These are phyloP conservation scores for Colossoma macropomum DNA, from an alignment of 2,113 vertebrate genomes.

Conservation along the genomic window DNA sequence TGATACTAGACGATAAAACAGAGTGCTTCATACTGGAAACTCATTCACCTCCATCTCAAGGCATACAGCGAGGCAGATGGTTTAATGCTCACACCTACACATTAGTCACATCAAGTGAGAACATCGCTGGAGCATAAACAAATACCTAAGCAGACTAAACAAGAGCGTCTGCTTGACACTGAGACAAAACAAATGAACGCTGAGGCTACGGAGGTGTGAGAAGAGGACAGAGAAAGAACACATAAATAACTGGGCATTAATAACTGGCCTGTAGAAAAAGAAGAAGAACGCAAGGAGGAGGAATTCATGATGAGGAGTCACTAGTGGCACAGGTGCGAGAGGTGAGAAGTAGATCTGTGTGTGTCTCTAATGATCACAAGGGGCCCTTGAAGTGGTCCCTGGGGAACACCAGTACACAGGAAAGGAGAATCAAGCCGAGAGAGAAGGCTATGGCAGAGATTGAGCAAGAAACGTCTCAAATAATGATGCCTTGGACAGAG, in stretches of 20 bases:
- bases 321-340: slow-evolving; percentile 65
- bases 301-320: slow-evolving; percentile 58
- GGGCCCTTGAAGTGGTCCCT: slow-evolving; percentile 69
- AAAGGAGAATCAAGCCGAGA: slow-evolving; percentile 55
- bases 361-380: slow-evolving; percentile 67
- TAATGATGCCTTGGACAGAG: slow-evolving; percentile 28
- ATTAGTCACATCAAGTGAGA: slow-evolving; percentile 38
- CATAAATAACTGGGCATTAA: slow-evolving; percentile 58
- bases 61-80: slow-evolving; percentile 52
- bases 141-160: slow-evolving; percentile 42
- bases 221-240: slow-evolving; percentile 53
- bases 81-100: slow-evolving; percentile 50
- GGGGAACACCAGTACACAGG: slow-evolving; percentile 56
- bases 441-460: slow-evolving; percentile 51
- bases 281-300: slow-evolving; percentile 37
- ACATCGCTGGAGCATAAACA: slow-evolving; percentile 40
- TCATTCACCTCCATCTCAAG: slow-evolving; percentile 52
- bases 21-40: slow-evolving; percentile 43
- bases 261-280: slow-evolving; percentile 57
- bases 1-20: background rate
- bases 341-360: slow-evolving; percentile 61
- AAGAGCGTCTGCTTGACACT: slow-evolving; percentile 32
- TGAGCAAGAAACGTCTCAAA: slow-evolving; percentile 32
- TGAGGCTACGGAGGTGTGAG: slow-evolving; percentile 22
- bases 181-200: slow-evolving; percentile 51